A percentile compares a stretch with the other conserved stretches of the same genome.
Conservation (phyloP, 2,113 vertebrate species). For the Seriola quinqueradiata region DNA sequence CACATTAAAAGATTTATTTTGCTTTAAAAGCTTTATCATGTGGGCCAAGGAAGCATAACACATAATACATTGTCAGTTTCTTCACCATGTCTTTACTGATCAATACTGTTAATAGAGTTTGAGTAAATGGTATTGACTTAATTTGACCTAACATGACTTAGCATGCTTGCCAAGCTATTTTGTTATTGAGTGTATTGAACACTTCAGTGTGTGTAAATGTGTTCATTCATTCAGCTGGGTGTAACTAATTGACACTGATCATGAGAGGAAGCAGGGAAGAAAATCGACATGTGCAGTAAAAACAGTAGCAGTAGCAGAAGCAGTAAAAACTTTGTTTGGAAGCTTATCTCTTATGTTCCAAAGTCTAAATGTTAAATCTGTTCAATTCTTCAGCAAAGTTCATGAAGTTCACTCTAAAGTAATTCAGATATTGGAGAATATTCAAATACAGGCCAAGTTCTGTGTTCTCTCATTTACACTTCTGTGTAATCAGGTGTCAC, state of each 20-base stretch:
- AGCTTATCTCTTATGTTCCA: background rate
- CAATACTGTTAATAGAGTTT: conserved; percentile 32
- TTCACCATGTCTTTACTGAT: conserved; percentile 3
- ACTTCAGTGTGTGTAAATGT: conserved; percentile 23
- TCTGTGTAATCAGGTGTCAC: conserved; percentile 11
- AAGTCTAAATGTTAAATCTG: conserved; percentile 10
- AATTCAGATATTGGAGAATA: conserved; percentile 1
- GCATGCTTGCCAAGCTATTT: conserved; percentile 31
- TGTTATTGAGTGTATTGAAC: conserved; percentile 38
- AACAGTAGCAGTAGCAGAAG: too few species aligned
- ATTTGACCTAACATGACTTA: conserved; percentile 2
- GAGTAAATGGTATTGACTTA: conserved; percentile 25
- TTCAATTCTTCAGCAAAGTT: conserved; percentile 6
- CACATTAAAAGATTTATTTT: background rate
- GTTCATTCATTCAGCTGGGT: conserved; percentile 19
- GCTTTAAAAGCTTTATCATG: background rate
- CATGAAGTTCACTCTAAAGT: background rate
- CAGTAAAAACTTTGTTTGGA: background rate
- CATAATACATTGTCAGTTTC: background rate
- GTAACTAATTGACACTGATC: conserved; percentile 22
- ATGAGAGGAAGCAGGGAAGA: background rate
- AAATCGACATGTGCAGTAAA: background rate
- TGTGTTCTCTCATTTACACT: conserved; percentile 7
- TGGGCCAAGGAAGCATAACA: background rate
- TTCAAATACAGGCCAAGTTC: conserved; percentile 6